Base-by-base conservation (phyloP, 1,140 invertebrate genomes). In the Zophobas morio region DNA sequence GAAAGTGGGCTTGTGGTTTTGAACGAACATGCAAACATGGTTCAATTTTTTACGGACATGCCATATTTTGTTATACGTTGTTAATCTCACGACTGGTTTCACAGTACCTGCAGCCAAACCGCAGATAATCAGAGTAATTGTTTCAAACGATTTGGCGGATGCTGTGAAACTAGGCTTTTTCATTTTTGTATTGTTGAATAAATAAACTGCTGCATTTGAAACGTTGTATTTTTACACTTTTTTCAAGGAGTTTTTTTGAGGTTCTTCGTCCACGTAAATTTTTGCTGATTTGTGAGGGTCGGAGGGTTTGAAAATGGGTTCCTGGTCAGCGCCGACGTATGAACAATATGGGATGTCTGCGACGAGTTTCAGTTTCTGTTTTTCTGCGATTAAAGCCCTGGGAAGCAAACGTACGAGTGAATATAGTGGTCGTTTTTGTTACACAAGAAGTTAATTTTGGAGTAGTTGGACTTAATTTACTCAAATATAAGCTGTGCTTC, bases 341-440 rank as follows among this genome's bases (percentile, higher is more conserved):
- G 80, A 75, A 39, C 82, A 82, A 71, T 84, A 86, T 5, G 84
- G 84, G 36, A 86, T 81, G 76, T 85, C 84, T 20, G 82, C 84
- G 3, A 83, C 77, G 47, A 81, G 56, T 76, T 81, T 79, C 84
- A 86, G 84, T 6, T 80, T 80, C 6, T 84, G 49, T 51, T 79
- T 82, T 74, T 85, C 82, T 60, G 84, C 85, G 34, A 86, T 81
- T 77, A 78, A 82, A 2, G 81, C 81, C 6, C 84, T 85, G 80
- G 80, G 66, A 66, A 80, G 37, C 76, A 70, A 77, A 75, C 20
- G 20, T 20, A 20, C 20, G 20, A 20, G 20, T 20, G 20, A 20
- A 20, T 20, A 20, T 20, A 20, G 20, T 20, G 20, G 20, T 20
- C 20, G 20, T 20, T 20, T 20, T 20, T 20, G 20, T 20, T 20